Base-by-base conservation (phyloP, 2,888 invertebrate species). In the Helleia helle region DNA sequence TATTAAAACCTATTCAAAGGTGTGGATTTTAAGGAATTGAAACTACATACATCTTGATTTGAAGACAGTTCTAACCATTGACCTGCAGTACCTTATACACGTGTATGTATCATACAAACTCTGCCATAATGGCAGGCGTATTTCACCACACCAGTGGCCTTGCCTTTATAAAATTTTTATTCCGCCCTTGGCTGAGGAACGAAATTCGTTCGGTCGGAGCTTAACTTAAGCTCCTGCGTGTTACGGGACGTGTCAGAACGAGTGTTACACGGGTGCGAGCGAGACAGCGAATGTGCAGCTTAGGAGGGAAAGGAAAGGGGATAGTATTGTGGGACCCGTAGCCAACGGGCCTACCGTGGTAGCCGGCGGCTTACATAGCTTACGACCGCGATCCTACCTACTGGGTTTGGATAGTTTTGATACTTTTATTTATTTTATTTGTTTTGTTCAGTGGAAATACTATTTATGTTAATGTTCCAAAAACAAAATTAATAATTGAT, bases 161-260 rank as follows among this genome's bases (percentile, higher is more conserved):
- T 22, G 34, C 18, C 18, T 34, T 22, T 66, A 67, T 65, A 65
- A 65, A 66, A 67, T 63, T 63, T 67, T 63, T 60, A 58, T 51
- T 51, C 52, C 46, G 51, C 48, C 47, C 42, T 41, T 46, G 42
- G 44, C 18, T 51, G 47, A 52, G 48, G 53, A 55, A 55, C 54
- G 54, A 59, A 57, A 58, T 56, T 60, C 57, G 55, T 53, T 52
- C 51, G 49, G 44, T 49, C 48, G 47, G 47, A 47, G 52, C 57
- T 53, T 55, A 52, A 48, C 47, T 52, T 53, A 52, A 57, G 58
- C 55, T 55, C 52, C 48, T 43, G 47, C 49, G 45, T 52, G 53
- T 52, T 45, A 45, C 54, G 56, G 55, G 57, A 57, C 58, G 60
- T 56, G 55, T 59, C 54, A 52, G 54, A 50, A 56, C 51, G 54